Base-by-base conservation (phyloP, 1,140 invertebrate species). In the Pseudomyrmex cubaensis region DNA sequence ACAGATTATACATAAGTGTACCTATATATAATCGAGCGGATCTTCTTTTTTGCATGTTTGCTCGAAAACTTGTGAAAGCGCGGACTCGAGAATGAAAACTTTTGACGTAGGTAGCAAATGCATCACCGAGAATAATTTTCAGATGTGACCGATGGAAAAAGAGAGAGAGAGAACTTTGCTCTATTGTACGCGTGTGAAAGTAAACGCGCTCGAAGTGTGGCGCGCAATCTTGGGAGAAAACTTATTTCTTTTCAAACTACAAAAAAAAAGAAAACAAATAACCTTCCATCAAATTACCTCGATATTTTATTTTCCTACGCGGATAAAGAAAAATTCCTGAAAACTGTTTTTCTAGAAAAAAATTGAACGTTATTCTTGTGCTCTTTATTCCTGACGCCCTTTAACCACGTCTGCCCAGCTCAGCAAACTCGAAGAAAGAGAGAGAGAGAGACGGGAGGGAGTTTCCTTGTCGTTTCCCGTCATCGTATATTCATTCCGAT, bases 381-480 rank as follows among this genome's bases (percentile, higher is more conserved):
- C 17, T 57, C 56, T 17, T 57, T 20, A 1, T 22, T 69, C 15
- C 13, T 22, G 20, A 64, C n/a, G 10, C 7, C 3, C 63, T 44
- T 64, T 56, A n/a, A 44, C 20, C 46, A 62, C 44, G 46, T 61
- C 35, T 46, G 12, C 25, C 48, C 48, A 77, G 13, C 48, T 66
- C 48, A 12, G 56, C 46, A 50, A 66, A 46, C 17, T 67, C 13
- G 2, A 67, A 63, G 15, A 48, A 15, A 54, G 25, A 77, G 46
- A 66, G 59, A 52, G 67, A 62, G 9, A 50, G 25, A 44, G 35
- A 25, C 4, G 35, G 52, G n/a, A 46, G 74, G 67, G 46, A 76
- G 62, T 77, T 77, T 52, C 74, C 74, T 77, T 44, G 74, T 52
- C 74, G 64, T 44, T 35, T 62, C 74, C 61, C n/a, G 59, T 66